Base-by-base conservation (phyloP, 1,140 invertebrate genomes). In the Planococcus citri region DNA sequence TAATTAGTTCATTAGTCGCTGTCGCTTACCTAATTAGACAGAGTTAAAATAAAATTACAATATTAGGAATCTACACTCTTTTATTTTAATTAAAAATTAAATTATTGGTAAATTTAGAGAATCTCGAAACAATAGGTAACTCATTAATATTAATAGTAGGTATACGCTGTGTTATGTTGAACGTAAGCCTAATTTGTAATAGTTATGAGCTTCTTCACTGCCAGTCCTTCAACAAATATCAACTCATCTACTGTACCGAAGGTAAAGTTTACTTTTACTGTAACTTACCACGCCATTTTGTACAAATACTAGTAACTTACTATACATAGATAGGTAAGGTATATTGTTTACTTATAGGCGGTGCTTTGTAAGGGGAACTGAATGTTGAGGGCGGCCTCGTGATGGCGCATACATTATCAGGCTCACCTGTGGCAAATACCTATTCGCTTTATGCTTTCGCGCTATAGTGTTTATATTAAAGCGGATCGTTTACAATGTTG, bases 401-500 rank as follows among this genome's bases (percentile, higher is more conserved):
- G 41, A 51, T 51, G 41, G 41, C 41, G 41, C 41, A 51, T 51
- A 51, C 41, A 51, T 51, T 51, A 51, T 51, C 10, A 51, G 17
- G 41, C 41, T 51, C 41, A 51, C 41, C 41, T 51, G 41, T 51
- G 41, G 41, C 41, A 51, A 51, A 51, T 51, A 51, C 41, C 41
- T 51, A 51, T 51, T 20, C 41, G 41, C 17, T 51, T n/a, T 51
- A 6, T 51, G 17, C 33, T 20, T 33, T 33, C 29, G 29, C 12
- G 12, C 12, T 6, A 33, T 33, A 33, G 29, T 3, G 29, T 33
- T 33, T 33, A 33, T 3, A 17, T 51, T 51, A 14, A 51, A 51
- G n/a, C 41, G 17, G 41, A 51, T 51, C 41, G 41, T n/a, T 51
- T 51, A 51, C 41, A 51, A 51, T 20, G n/a, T 51, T 51, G 41